Evolutionary conservation across 2,797 vertebrate species (phyloP).

Genomic region (Anomalospiza imberbis): DNA sequence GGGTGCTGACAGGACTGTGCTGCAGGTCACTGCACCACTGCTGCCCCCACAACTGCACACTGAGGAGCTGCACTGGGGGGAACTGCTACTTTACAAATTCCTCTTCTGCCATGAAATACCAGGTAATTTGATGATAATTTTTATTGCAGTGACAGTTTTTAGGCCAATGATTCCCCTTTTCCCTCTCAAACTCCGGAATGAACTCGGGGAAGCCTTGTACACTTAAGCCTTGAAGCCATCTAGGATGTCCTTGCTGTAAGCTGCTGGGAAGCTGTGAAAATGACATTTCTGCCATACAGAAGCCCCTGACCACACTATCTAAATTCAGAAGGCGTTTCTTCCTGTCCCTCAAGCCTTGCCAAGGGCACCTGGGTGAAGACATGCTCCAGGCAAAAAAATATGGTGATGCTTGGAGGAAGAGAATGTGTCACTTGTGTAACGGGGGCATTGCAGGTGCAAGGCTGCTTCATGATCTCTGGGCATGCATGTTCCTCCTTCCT

Average conservation of each 20-base stretch:
- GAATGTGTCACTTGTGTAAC: not conserved
- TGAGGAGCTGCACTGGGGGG: not conserved
- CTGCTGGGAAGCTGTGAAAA: not conserved
- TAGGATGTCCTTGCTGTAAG: not conserved
- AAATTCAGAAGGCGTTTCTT: not conserved
- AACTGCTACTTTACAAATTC: not conserved
- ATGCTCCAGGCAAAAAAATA: not conserved
- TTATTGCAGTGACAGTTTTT: not conserved
- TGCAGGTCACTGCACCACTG: not conserved
- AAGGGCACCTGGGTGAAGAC: not conserved
- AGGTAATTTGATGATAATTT: not conserved
- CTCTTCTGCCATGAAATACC: not conserved
- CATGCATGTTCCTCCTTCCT: not conserved
- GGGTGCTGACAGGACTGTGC: not conserved
- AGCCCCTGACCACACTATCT: not conserved
- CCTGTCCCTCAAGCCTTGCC: not conserved
- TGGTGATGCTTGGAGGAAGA: not conserved
- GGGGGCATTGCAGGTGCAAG: not conserved
- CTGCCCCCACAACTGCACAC: fast-evolving
- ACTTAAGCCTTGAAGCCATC: not conserved
- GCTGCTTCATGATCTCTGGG: not conserved
- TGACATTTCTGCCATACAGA: fast-evolving
- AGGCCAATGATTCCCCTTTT: fast-evolving
- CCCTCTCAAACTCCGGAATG: fast-evolving
- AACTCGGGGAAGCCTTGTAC: not conserved